Evolutionary conservation across 2,888 invertebrate species (phyloP), one percentile per base, ranked within the genome.

Genomic region (Cephonodes hylas): DNA sequence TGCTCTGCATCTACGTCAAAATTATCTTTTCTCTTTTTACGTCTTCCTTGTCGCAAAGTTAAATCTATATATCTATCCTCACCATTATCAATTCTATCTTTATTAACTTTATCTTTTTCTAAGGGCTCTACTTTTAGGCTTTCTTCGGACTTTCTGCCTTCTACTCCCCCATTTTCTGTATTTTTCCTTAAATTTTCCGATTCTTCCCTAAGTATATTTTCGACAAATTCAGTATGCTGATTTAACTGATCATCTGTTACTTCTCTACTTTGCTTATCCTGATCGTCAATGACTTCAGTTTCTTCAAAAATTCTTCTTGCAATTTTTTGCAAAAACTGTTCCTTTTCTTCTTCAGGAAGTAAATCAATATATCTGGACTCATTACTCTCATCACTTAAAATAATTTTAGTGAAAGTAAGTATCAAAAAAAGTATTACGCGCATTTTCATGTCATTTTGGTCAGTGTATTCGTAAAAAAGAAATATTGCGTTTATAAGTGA

Each of bases 361-460:
- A 84, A 69, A 71, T 89, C 85, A 58, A 90, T 84, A 58, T 84
- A 89, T 66, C 83, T 85, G 3, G 71, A 70, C 48, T 84, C 81
- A n/a, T 80, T 74, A 67, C 72, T 80, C 3, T 73, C 68, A 3
- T 67, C 66, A 46, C 65, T 61, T 48, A 60, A 65, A n/a, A 63
- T 64, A 31, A 64, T 42, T 23, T 60, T 64, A 59, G 58, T 64
- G 20, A 64, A 58, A 48, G 71, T 62, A 46, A 79, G 42, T 53
- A 80, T 63, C 7, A 80, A 15, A 57, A 82, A 62, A 64, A 73
- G 60, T 27, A 71, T 60, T 81, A 87, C 70, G 67, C 79, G 13
- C 72, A 74, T 75, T 67, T 70, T 74, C 60, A 72, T 67, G 70
- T 71, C 77, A 74, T 73, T 72, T 68, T 74, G 64, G 62, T 42